phyloP scores from a whole-genome alignment of 2,888 invertebrate species.

The Troides helena region DNA sequence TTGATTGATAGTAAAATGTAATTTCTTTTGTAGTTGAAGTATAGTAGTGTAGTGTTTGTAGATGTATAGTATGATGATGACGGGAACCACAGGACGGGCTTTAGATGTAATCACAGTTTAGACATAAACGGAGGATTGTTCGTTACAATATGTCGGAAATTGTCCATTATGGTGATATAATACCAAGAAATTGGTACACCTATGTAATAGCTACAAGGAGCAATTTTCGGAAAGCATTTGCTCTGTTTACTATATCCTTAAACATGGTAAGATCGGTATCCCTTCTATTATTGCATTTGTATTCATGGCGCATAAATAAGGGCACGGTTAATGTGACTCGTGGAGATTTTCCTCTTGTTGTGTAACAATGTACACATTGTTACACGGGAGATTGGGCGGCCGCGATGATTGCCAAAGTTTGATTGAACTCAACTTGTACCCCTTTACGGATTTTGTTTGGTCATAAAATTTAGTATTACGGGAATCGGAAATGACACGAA shows the following conservation, averaged over 20 bases:
- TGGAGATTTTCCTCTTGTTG: slow-evolving; percentile 54
- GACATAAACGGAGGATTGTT: too few relatives aligned
- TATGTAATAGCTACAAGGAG: neutral
- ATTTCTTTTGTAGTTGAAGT: too few relatives aligned
- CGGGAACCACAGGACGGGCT: too few relatives aligned
- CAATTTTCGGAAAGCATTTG: slow-evolving; percentile 5
- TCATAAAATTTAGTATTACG: slow-evolving; percentile 15
- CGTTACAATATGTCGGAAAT: neutral
- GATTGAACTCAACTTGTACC: slow-evolving; percentile 68
- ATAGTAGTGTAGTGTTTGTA: too few relatives aligned
- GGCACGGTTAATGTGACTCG: slow-evolving; percentile 59
- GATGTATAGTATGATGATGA: too few relatives aligned
- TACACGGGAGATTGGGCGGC: slow-evolving; percentile 67
- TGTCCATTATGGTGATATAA: neutral
- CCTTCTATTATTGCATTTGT: slow-evolving; percentile 41
- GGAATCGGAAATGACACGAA: slow-evolving; percentile 10
- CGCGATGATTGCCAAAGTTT: slow-evolving; percentile 73
- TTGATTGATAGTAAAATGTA: too few relatives aligned
- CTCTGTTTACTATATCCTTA: slow-evolving; percentile 14
- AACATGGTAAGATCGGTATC: slow-evolving; percentile 19
- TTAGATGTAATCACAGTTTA: too few relatives aligned
- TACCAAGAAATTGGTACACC: neutral
- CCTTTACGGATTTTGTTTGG: slow-evolving; percentile 61
- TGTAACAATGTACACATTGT: slow-evolving; percentile 52
- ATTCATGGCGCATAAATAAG: slow-evolving; percentile 66